phyloP scores from a whole-genome alignment of 2,113 vertebrate species.

The Myiagra hebetior region DNA sequence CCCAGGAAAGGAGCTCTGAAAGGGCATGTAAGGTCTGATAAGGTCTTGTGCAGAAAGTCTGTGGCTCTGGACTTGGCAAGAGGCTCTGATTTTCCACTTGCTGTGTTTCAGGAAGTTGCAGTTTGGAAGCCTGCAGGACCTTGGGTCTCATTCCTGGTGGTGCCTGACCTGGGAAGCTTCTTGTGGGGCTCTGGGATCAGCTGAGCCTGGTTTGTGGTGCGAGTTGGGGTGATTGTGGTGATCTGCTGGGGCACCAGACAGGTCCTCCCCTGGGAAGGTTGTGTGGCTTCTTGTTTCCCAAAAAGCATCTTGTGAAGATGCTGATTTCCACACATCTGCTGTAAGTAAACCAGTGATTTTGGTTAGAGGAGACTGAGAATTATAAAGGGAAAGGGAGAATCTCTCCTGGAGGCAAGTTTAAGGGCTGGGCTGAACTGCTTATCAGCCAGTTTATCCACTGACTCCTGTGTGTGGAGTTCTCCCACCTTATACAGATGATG shows the following conservation, averaged over 20 bases:
- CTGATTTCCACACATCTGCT: neutral
- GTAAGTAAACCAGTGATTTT: neutral
- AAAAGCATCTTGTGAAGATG: neutral
- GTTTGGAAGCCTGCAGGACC: neutral
- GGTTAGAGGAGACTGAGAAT: neutral
- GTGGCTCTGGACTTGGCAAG: neutral
- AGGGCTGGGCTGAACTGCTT: neutral
- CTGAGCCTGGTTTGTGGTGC: neutral
- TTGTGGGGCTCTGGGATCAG: neutral
- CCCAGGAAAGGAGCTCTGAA: neutral
- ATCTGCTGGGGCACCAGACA: neutral
- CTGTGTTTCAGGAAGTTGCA: neutral
- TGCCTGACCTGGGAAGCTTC: neutral
- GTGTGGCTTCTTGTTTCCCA: neutral
- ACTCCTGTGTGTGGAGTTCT: neutral
- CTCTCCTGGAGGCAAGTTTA: neutral
- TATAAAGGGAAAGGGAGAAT: neutral
- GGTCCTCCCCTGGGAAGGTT: neutral
- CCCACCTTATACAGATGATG: neutral
- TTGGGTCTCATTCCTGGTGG: neutral
- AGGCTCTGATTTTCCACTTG: neutral
- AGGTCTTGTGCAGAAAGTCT: neutral
- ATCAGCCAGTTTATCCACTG: neutral
- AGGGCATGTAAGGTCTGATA: neutral
- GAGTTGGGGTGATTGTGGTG: neutral